These are phyloP conservation scores for Bolborhynchus lineola DNA, from an alignment of 2,113 vertebrate species.

Conservation along the genomic window DNA sequence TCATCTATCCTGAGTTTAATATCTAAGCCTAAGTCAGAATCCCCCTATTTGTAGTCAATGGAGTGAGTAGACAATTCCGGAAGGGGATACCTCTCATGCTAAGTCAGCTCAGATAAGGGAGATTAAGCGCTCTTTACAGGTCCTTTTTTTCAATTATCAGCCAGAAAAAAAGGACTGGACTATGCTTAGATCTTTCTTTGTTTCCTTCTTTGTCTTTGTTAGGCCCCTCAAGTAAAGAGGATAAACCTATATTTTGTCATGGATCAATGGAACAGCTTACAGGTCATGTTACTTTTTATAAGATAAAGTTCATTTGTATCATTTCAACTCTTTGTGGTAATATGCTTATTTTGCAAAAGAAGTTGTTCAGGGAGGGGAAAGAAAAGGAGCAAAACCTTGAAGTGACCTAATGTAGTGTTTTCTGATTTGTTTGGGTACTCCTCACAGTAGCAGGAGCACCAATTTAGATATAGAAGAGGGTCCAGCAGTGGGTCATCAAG, in stretches of 20 bases:
- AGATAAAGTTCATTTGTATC: background rate
- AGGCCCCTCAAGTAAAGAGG: background rate
- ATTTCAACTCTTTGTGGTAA: background rate
- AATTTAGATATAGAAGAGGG: background rate
- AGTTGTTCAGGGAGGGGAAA: background rate
- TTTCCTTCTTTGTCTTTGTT: constrained; percentile 1
- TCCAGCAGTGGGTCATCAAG: background rate
- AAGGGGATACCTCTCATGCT: background rate
- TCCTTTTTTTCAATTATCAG: background rate
- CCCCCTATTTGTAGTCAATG: background rate
- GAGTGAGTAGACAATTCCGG: background rate
- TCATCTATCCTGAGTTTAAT: background rate
- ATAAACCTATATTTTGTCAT: background rate
- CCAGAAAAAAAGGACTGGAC: background rate
- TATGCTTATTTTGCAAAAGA: background rate
- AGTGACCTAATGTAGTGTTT: background rate
- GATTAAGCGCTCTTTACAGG: constrained; percentile 26
- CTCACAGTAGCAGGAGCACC: background rate
- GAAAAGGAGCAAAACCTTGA: background rate
- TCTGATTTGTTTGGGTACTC: background rate
- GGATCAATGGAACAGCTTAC: background rate
- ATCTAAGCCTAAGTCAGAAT: background rate
- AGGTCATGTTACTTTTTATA: background rate
- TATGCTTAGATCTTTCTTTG: background rate
- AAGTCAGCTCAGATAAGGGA: constrained; percentile 27